Percentiles rank a stretch among this genome's conserved stretches.
phyloP scores from a whole-genome alignment of 2,113 vertebrate species.

The Amphiprion percula region DNA sequence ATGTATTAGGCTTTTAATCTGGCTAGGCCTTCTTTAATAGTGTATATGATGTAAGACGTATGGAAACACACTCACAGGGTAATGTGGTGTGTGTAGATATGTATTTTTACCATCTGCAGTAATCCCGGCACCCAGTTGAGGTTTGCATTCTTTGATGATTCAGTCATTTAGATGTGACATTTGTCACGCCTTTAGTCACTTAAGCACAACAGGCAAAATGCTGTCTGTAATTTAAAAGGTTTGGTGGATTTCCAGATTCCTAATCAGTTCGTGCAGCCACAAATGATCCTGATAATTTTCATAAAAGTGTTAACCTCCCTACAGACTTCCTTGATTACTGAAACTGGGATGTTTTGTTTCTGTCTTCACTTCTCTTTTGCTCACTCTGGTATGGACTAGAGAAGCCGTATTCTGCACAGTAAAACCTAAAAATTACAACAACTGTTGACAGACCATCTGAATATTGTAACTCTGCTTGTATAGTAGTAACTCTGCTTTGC shows the following conservation, averaged over 20 bases:
- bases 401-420: neutral
- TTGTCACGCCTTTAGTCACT: conserved; percentile 47
- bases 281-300: conserved; percentile 33
- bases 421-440: neutral
- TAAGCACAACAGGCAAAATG: conserved; percentile 5
- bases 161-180: conserved; percentile 24
- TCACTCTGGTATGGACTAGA: neutral
- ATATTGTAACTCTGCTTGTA: neutral
- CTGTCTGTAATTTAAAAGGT: conserved; percentile 19
- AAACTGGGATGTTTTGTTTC: conserved; percentile 21
- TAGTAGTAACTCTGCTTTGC: neutral
- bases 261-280: neutral
- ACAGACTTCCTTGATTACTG: conserved; percentile 29
- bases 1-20: neutral
- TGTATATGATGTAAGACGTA: no score
- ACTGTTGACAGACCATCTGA: neutral
- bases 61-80: no score
- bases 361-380: conserved; percentile 39
- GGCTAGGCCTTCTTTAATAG: neutral
- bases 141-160: conserved; percentile 20
- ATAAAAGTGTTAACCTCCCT: conserved; percentile 29
- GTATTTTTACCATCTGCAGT: neutral
- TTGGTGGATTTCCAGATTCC: neutral
- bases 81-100: no score
- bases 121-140: neutral